Evolutionary conservation across 2,113 vertebrate genomes (phyloP).

Genomic region (Empidonax alnorum): DNA sequence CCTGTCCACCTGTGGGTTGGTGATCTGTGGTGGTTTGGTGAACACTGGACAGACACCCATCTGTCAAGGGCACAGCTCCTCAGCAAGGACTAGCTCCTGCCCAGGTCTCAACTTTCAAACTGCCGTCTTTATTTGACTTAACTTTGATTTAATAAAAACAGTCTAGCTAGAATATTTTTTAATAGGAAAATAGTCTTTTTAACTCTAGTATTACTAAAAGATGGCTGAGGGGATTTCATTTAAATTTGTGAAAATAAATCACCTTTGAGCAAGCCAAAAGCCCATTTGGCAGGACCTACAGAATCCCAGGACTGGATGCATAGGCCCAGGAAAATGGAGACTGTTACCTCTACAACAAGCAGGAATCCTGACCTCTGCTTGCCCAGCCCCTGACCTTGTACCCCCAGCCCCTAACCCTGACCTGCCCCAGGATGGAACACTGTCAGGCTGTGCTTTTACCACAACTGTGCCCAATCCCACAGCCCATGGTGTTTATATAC

Average conservation of each 20-base stretch:
- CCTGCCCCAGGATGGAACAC: background rate
- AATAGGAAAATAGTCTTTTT: slow-evolving; percentile 37
- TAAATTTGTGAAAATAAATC: slow-evolving; percentile 61
- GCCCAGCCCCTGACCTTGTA: background rate
- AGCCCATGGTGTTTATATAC: background rate
- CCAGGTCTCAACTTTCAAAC: slow-evolving; percentile 40
- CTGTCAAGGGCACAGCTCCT: background rate
- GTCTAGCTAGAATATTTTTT: slow-evolving; percentile 20
- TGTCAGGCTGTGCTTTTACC: background rate
- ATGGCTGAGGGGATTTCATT: slow-evolving; percentile 17
- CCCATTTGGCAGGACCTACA: background rate
- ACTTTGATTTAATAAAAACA: slow-evolving; percentile 65
- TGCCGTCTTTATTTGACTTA: slow-evolving; percentile 43
- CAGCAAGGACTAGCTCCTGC: background rate
- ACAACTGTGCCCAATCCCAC: background rate
- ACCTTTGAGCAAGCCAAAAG: slow-evolving; percentile 22
- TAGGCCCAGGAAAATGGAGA: background rate
- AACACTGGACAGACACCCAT: background rate
- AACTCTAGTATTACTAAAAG: slow-evolving; percentile 40
- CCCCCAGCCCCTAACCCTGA: background rate
- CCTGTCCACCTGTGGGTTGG: background rate
- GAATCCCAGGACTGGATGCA: background rate
- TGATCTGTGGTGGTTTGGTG: background rate
- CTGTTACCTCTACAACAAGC: background rate
- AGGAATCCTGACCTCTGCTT: background rate